Base-by-base conservation (phyloP, 2,797 vertebrate genomes). In the Serranus cabrilla region DNA sequence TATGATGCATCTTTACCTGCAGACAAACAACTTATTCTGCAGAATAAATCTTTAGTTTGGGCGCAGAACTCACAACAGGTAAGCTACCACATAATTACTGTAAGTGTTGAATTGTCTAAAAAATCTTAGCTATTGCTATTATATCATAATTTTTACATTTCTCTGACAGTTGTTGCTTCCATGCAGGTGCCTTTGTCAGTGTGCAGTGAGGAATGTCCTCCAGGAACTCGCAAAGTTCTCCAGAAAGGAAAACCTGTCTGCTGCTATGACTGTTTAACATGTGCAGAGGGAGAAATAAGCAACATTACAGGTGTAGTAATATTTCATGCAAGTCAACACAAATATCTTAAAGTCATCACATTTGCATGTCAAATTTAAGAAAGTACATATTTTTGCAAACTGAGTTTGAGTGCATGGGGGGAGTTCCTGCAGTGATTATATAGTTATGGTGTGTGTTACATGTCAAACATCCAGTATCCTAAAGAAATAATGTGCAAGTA, bases 231-330 rank as follows among this genome's bases (percentile, higher is more conserved):
- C 0, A 92, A 94, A 31, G 89, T 93, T 39, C 88, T 91, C 4
- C 90, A 90, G 73, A 93, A 91, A 90, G 91, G 91, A 75, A 89
- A 76, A 13, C 91, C 92, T 65, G 39, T 91, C 39, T 94, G 94
- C 81, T 95, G 93, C 74, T 94, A 91, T 76, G 93, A 94, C 85
- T 95, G 94, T 37, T 71, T 92, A 42, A 69, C 56, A 67, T 95
- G 94, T 89, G 87, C 92, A 58, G 91, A 92, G 7, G 93, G 93
- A 66, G 83, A 94, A 65, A 91, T 93, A 16, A 94, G 89, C 74
- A 94, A 94, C 65, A 20, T 0, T 0, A 89, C 93, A 92, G 93
- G 94, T 95, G 2, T n/a, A 16, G 37, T 65, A 7, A 43, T 4
- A 18, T 4, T 27, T 11, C 45, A 56, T 46, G 9, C 1, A 2